A percentile compares a stretch with the other conserved stretches of the same genome.
These are phyloP conservation scores for Poecilus cupreus DNA, from an alignment of 2,888 invertebrate species.

Conservation along the genomic window DNA sequence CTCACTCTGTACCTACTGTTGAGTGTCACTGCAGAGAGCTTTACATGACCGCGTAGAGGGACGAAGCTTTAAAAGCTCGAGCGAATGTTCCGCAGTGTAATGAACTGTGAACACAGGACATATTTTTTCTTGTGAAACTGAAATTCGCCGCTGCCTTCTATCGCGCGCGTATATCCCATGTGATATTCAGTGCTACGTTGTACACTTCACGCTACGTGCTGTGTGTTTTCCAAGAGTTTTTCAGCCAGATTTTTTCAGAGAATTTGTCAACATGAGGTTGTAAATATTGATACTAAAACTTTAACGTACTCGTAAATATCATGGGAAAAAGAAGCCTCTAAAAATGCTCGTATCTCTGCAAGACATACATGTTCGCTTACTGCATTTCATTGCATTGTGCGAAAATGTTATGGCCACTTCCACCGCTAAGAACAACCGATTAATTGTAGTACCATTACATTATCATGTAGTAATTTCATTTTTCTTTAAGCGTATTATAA, in stretches of 20 bases:
- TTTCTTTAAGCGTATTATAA: too few species aligned
- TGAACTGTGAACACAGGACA: constrained; percentile 46
- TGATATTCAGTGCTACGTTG: not conserved
- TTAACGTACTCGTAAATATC: not conserved
- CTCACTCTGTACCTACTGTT: too few species aligned
- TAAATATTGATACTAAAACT: constrained; percentile 19
- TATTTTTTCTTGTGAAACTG: constrained; percentile 40
- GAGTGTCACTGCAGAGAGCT: too few species aligned
- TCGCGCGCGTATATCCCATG: not conserved
- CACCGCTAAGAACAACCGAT: too few species aligned
- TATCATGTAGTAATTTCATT: too few species aligned
- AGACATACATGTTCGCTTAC: too few species aligned
- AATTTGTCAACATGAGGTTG: constrained; percentile 11
- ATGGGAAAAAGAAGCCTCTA: not conserved
- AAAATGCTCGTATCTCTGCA: too few species aligned
- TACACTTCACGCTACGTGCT: not conserved
- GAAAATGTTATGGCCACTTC: too few species aligned
- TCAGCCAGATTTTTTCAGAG: constrained; percentile 2
- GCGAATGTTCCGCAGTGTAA: constrained; percentile 40
- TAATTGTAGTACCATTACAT: too few species aligned
- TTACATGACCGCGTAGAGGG: constrained; percentile 6
- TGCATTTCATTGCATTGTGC: too few species aligned
- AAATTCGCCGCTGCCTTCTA: not conserved
- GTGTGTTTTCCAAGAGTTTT: not conserved
- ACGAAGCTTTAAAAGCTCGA: constrained; percentile 40